Percentiles rank a stretch among this genome's conserved stretches.
Conservation (phyloP, 2,888 invertebrate genomes). For the Horisme vitalbata region DNA sequence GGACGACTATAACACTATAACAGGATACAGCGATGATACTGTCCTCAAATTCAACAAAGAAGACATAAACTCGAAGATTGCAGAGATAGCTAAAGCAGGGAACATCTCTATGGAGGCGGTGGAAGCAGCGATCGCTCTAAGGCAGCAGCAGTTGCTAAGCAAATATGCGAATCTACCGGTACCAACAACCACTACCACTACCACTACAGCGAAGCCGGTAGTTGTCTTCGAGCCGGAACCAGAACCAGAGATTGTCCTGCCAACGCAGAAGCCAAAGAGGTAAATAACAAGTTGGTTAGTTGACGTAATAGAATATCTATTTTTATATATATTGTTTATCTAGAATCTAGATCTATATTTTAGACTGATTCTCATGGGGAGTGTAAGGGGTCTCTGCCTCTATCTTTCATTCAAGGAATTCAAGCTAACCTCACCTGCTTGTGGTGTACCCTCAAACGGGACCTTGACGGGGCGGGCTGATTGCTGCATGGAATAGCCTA, state of each 20-base stretch:
- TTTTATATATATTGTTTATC: no score
- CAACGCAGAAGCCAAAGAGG: constrained; percentile 69
- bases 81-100: constrained; percentile 85
- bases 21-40: constrained; percentile 73
- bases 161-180: constrained; percentile 79
- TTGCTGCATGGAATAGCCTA: no score
- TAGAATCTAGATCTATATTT: no score
- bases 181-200: constrained; percentile 73
- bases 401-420: no score
- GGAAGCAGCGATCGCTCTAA: constrained; percentile 87
- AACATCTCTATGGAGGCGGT: constrained; percentile 91
- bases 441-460: no score
- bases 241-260: constrained; percentile 65
- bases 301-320: no score
- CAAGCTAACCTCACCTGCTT: no score
- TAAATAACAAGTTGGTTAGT: constrained; percentile 32
- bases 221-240: constrained; percentile 62
- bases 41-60: constrained; percentile 68
- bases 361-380: no score
- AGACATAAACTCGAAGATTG: constrained; percentile 74
- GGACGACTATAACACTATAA: constrained; percentile 75
- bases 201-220: constrained; percentile 51
- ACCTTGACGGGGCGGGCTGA: no score
- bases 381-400: no score
- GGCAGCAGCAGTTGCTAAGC: constrained; percentile 86